These are phyloP conservation scores for Nicator chloris DNA, from an alignment of 2,113 vertebrate genomes.

Conservation along the genomic window DNA sequence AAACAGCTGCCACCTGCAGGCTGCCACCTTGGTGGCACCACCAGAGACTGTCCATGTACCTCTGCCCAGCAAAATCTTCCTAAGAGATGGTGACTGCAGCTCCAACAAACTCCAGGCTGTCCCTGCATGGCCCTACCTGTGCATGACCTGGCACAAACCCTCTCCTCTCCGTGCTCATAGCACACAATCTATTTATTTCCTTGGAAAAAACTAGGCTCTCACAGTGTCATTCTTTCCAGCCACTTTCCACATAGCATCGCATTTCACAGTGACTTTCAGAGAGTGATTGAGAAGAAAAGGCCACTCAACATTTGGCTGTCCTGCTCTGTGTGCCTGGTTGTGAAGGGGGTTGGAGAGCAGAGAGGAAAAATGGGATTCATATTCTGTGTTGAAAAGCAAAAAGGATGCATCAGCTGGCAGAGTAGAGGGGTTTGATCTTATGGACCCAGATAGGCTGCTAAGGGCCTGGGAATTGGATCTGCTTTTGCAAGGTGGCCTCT, in stretches of 20 bases:
- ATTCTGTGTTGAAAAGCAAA: background rate
- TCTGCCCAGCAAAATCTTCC: background rate
- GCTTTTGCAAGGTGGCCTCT: background rate
- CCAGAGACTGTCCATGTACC: background rate
- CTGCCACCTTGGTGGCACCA: background rate
- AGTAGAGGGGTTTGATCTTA: background rate
- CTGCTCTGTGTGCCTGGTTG: background rate
- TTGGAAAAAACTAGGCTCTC: conserved; percentile 44
- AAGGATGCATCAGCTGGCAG: background rate
- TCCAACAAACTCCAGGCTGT: background rate
- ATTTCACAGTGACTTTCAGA: conserved; percentile 66
- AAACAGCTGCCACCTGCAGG: background rate
- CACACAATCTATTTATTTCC: conserved; percentile 65
- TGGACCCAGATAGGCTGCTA: background rate
- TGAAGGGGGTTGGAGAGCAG: background rate
- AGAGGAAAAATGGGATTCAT: background rate
- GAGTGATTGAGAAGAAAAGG: conserved; percentile 8
- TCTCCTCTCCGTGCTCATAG: background rate
- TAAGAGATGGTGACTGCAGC: background rate
- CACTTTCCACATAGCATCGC: conserved; percentile 57
- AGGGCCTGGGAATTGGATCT: background rate
- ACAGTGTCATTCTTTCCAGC: conserved; percentile 72
- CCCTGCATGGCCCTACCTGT: conserved; percentile 53
- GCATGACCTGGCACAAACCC: background rate
- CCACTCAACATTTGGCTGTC: accelerated